Conservation (phyloP, 2,888 invertebrate genomes). For the Tigriopus californicus region DNA sequence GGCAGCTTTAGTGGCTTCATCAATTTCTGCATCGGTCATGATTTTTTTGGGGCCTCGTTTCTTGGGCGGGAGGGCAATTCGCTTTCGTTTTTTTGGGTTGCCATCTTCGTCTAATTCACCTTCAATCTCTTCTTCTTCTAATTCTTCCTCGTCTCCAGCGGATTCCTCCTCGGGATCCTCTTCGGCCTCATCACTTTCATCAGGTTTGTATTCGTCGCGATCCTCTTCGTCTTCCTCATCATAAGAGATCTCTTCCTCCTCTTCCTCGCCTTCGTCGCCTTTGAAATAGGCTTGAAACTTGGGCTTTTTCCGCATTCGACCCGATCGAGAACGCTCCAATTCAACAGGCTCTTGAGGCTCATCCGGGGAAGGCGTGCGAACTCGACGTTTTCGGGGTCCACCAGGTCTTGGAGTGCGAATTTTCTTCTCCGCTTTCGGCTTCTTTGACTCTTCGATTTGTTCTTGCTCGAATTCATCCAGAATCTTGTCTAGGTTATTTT, state of each 20-base stretch:
- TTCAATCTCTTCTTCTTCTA: conserved; percentile 3
- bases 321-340: conserved; percentile 4
- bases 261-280: conserved; percentile 6
- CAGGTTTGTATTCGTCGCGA: conserved; percentile 6
- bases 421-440: background rate
- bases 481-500: conserved; percentile 12
- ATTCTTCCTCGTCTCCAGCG: background rate
- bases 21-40: conserved; percentile 13
- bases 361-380: background rate
- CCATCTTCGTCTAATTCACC: conserved; percentile 1
- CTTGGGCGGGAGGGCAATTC: conserved; percentile 3
- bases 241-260: background rate
- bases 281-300: background rate
- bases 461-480: conserved; percentile 14
- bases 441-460: conserved; percentile 3
- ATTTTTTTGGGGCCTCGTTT: background rate
- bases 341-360: background rate
- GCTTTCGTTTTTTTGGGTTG: background rate
- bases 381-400: background rate
- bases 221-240: background rate
- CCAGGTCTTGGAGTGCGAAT: background rate
- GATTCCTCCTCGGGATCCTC: background rate
- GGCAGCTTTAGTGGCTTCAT: conserved; percentile 5
- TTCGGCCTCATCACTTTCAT: background rate
- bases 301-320: conserved; percentile 3